These are phyloP conservation scores for Cervus canadensis DNA, from an alignment of 2,113 vertebrate species.

Conservation along the genomic window DNA sequence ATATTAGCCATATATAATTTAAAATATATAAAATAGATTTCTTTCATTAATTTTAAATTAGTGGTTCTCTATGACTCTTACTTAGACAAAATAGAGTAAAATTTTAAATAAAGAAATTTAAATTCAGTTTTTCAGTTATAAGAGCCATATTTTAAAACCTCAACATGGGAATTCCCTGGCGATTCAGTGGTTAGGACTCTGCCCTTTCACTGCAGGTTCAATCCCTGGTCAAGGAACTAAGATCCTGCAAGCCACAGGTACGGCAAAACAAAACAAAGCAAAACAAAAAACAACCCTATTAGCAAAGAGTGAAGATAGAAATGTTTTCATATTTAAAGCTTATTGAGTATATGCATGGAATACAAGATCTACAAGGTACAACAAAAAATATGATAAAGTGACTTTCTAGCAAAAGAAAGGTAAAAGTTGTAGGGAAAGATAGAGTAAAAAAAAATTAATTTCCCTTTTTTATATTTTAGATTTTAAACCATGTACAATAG, in stretches of 20 bases:
- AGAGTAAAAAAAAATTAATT: not conserved
- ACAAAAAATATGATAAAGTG: not conserved
- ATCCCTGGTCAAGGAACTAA: not conserved
- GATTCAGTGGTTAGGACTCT: not conserved
- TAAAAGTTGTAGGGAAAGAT: not conserved
- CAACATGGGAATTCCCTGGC: not conserved
- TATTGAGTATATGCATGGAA: not conserved
- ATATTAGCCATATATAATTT: not conserved
- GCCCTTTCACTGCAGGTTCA: not conserved
- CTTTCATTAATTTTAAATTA: slow-evolving; percentile 2
- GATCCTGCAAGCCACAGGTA: not conserved
- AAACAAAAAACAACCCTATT: not conserved
- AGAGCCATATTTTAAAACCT: not conserved
- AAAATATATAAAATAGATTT: not conserved
- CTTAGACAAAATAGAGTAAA: not conserved
- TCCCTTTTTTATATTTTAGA: not conserved
- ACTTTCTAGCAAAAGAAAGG: not conserved
- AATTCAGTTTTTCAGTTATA: not conserved
- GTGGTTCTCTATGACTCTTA: not conserved
- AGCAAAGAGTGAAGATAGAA: not conserved
- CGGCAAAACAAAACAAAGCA: fast-evolving
- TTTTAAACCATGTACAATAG: not conserved
- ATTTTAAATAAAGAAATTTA: not conserved
- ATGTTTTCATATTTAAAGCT: not conserved
- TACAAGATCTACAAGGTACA: not conserved